Conservation (phyloP, 2,888 invertebrate genomes). For the Ornithoptera alexandrae region DNA sequence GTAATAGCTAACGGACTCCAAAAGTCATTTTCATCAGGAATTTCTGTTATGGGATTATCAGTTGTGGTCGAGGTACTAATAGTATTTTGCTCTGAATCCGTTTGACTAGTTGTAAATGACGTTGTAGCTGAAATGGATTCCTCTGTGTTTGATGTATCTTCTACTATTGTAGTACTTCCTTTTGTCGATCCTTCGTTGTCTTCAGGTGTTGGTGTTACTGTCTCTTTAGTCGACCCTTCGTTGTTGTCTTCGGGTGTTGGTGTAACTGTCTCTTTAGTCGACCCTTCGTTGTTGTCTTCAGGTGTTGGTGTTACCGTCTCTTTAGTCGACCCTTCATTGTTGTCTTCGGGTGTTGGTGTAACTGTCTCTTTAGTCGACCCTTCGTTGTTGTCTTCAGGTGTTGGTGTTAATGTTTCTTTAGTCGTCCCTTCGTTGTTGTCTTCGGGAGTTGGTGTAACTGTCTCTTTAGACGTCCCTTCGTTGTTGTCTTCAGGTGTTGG, state of each 20-base stretch:
- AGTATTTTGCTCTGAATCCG: neutral
- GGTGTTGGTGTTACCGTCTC: neutral
- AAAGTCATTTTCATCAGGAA: slow-evolving; percentile 13
- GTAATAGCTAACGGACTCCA: slow-evolving; percentile 27
- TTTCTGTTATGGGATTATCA: slow-evolving; percentile 1
- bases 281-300: neutral
- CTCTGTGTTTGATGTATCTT: neutral
- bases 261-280: neutral
- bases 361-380: neutral
- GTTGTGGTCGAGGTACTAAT: slow-evolving; percentile 3
- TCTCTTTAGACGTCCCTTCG: neutral
- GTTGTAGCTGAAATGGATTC: slow-evolving; percentile 4
- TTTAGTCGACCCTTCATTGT: neutral
- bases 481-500: neutral
- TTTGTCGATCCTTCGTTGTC: neutral
- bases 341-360: neutral
- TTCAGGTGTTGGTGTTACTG: neutral
- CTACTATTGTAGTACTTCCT: neutral
- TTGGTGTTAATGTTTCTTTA: neutral
- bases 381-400: neutral
- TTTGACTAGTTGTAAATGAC: neutral
- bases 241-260: neutral
- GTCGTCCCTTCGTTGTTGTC: neutral
- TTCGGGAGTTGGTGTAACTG: slow-evolving; percentile 1
- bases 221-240: neutral